Evolutionary conservation across 2,797 vertebrate species (phyloP).

Genomic region (Thunnus albacares): DNA sequence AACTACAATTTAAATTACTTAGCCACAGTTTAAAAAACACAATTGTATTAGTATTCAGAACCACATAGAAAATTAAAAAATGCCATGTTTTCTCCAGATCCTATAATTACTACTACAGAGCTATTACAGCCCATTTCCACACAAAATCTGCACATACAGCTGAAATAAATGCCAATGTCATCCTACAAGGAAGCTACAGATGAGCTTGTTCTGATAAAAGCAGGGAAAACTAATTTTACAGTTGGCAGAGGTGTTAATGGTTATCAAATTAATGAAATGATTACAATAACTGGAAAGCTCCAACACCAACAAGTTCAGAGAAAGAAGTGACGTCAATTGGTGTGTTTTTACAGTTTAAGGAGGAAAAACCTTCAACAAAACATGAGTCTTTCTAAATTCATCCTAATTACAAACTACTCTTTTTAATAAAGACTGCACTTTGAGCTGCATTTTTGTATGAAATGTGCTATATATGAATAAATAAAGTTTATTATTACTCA

Average conservation of each 20-base stretch:
- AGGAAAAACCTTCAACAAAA: constrained; percentile 13
- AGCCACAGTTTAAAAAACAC: constrained; percentile 38
- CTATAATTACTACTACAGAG: constrained; percentile 17
- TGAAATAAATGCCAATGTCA: constrained; percentile 25
- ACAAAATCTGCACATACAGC: constrained; percentile 15
- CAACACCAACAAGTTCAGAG: background rate
- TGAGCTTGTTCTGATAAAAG: constrained; percentile 15
- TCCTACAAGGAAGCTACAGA: constrained; percentile 17
- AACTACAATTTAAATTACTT: constrained; percentile 16
- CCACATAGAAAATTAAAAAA: constrained; percentile 30
- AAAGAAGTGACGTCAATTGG: background rate
- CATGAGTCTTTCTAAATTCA: background rate
- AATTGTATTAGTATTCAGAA: constrained; percentile 14
- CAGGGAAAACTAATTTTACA: constrained; percentile 14
- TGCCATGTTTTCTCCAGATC: constrained; percentile 26
- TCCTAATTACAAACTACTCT: background rate
- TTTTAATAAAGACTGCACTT: too few species aligned
- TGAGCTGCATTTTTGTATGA: too few species aligned
- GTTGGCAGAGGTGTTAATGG: constrained; percentile 36
- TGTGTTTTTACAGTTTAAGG: constrained; percentile 18
- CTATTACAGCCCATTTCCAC: constrained; percentile 43
- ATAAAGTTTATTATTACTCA: too few species aligned
- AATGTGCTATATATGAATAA: too few species aligned
- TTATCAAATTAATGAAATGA: constrained; percentile 44
- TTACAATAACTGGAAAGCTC: background rate